Conservation (phyloP, 2,888 invertebrate genomes). For the Dasypogon diadema region DNA sequence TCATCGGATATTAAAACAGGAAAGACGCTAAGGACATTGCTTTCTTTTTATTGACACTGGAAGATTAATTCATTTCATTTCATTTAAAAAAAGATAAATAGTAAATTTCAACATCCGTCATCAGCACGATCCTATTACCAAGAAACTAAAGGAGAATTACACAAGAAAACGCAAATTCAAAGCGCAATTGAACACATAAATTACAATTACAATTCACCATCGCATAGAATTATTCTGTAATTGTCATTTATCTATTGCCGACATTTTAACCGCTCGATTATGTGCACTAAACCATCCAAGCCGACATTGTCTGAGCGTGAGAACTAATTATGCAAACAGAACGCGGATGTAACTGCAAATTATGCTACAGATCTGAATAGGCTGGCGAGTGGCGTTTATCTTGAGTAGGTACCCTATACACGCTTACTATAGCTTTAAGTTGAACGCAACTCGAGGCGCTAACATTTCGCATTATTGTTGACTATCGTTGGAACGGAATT, state of each 20-base stretch:
- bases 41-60: no score
- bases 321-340: conserved; percentile 54
- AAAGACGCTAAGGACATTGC: no score
- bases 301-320: conserved; percentile 50
- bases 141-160: neutral
- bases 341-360: conserved; percentile 55
- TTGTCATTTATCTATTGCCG: conserved; percentile 44
- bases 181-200: conserved; percentile 20
- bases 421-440: neutral
- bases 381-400: neutral
- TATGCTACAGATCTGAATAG: conserved; percentile 51
- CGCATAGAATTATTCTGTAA: conserved; percentile 22
- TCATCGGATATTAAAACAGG: no score
- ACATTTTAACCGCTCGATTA: conserved; percentile 41
- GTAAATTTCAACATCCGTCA: no score
- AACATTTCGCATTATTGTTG: neutral
- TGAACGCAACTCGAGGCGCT: conserved; percentile 1
- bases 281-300: conserved; percentile 9
- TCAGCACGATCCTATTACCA: neutral
- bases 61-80: no score
- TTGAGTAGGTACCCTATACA: neutral
- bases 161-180: neutral
- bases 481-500: neutral
- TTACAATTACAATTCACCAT: conserved; percentile 40
- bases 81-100: no score